Percentiles rank a stretch among this genome's conserved stretches.
Evolutionary conservation across 2,797 vertebrate species (phyloP).

Genomic region (Chiloscyllium punctatum): DNA sequence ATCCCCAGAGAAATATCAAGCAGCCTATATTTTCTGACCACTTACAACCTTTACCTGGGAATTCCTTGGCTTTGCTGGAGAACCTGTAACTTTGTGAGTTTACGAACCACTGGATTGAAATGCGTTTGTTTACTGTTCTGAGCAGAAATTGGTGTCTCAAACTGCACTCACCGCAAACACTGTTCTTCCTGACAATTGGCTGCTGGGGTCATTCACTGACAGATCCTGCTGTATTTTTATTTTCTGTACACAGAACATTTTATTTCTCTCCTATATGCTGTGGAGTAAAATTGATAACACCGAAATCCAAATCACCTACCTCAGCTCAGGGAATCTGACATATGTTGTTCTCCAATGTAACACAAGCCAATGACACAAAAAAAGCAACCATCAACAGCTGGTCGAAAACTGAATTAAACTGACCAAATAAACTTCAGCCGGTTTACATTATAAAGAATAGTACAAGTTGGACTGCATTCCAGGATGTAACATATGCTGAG

Average conservation of each 20-base stretch:
- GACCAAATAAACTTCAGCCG: conserved; percentile 24
- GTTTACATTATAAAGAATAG: not conserved
- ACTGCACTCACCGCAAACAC: no score
- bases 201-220: not conserved
- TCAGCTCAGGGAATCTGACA: not conserved
- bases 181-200: not conserved
- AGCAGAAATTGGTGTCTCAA: not conserved
- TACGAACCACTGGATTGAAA: not conserved
- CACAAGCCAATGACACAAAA: not conserved
- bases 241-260: not conserved
- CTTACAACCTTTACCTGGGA: not conserved
- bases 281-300: not conserved
- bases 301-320: not conserved
- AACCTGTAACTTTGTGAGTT: not conserved
- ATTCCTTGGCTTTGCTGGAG: no score
- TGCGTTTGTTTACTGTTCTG: not conserved
- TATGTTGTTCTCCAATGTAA: not conserved
- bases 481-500: conserved; percentile 5
- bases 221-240: not conserved
- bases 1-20: not conserved
- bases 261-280: not conserved
- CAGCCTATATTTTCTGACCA: not conserved
- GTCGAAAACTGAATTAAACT: conserved; percentile 17
- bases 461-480: not conserved
- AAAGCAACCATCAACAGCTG: not conserved